A percentile compares a stretch with the other conserved stretches of the same genome.
Conservation (phyloP, 2,797 vertebrate species). For the Morelia viridis region DNA sequence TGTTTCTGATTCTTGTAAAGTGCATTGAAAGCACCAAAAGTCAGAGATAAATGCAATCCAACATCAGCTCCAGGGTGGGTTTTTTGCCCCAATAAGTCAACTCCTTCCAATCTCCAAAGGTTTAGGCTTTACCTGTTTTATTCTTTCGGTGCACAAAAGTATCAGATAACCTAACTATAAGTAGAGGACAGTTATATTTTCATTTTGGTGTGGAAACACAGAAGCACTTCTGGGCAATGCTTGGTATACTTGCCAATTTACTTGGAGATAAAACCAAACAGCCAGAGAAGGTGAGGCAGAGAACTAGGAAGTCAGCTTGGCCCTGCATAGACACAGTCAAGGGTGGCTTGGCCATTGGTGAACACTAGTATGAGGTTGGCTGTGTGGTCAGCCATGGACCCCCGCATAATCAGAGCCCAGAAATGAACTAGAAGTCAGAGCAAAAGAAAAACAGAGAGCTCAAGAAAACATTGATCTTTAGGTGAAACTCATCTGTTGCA, state of each 20-base stretch:
- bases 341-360: no score
- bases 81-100: not conserved
- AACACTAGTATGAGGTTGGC: no score
- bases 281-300: not conserved
- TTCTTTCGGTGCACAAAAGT: not conserved
- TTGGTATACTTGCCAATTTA: not conserved
- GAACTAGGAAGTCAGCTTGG: no score
- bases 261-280: not conserved
- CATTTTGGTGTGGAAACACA: not conserved
- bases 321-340: no score
- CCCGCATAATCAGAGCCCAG: no score
- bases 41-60: slow-evolving; percentile 15
- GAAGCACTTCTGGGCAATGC: not conserved
- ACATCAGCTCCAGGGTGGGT: slow-evolving; percentile 15
- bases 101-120: not conserved
- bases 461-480: no score
- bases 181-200: not conserved
- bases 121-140: not conserved
- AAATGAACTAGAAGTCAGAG: no score
- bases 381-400: no score
- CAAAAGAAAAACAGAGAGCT: no score
- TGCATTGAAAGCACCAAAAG: slow-evolving; percentile 35
- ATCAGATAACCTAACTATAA: not conserved
- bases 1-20: slow-evolving; percentile 25
- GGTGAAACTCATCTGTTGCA: no score